Conservation (phyloP, 2,888 invertebrate species). For the Drosophila heteroneura region DNA sequence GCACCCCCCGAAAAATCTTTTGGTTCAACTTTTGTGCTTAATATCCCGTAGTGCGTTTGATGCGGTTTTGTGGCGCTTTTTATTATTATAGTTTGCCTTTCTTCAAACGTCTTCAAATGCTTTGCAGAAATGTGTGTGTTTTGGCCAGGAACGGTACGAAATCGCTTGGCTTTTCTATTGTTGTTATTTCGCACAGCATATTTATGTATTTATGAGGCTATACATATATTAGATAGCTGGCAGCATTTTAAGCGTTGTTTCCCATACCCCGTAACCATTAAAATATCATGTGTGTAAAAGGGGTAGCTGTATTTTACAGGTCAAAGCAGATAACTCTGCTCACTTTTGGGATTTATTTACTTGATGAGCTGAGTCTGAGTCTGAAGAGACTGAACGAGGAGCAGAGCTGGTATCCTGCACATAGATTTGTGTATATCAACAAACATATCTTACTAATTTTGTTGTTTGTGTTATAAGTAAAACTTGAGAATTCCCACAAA, state of each 20-base stretch:
- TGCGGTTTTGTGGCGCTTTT: slow-evolving; percentile 62
- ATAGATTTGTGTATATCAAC: background rate
- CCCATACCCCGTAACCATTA: slow-evolving; percentile 8
- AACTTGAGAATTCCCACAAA: background rate
- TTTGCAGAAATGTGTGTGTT: slow-evolving; percentile 36
- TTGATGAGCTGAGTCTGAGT: background rate
- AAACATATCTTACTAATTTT: background rate
- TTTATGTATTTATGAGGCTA: slow-evolving; percentile 76
- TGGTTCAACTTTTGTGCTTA: slow-evolving; percentile 71
- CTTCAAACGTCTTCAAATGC: slow-evolving; percentile 38
- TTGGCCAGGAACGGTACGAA: slow-evolving; percentile 16
- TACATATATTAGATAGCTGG: slow-evolving; percentile 8
- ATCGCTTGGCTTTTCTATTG: slow-evolving; percentile 49
- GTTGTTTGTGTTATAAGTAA: background rate
- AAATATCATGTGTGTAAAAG: background rate
- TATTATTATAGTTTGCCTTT: slow-evolving; percentile 56
- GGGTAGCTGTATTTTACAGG: background rate
- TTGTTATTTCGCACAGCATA: slow-evolving; percentile 46
- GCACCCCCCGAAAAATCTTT: slow-evolving; percentile 63
- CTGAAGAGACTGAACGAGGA: background rate
- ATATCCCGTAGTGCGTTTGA: slow-evolving; percentile 75
- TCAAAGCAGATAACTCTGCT: background rate
- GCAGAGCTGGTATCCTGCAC: background rate
- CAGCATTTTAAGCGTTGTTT: slow-evolving; percentile 26
- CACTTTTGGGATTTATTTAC: background rate